Conservation (phyloP, 2,888 invertebrate species). For the Amblyjoppa proteus region DNA sequence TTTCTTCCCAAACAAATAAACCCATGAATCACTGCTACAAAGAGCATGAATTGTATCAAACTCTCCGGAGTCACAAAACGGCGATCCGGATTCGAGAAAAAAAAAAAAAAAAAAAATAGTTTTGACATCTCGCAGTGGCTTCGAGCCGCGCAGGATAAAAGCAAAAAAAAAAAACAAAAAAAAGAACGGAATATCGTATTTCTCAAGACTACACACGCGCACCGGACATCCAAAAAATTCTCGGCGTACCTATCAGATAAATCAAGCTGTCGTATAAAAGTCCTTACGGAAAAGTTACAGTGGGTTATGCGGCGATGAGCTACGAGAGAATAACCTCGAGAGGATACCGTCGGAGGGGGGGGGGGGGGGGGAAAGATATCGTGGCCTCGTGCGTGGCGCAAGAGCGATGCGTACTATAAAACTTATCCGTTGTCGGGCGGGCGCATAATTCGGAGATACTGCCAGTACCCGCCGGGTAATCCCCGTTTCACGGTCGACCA, state of each 20-base stretch:
- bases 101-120: neutral
- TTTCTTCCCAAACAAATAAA: neutral
- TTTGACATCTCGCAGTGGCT: conserved; percentile 8
- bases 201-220: conserved; percentile 20
- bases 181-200: conserved; percentile 1
- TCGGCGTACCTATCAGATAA: conserved; percentile 26
- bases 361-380: neutral
- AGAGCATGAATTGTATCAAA: neutral
- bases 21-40: neutral
- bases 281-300: conserved; percentile 49
- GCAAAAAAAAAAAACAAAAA: neutral
- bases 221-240: conserved; percentile 21
- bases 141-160: neutral
- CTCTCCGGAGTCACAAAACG: neutral
- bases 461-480: conserved; percentile 67
- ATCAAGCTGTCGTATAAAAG: conserved; percentile 55
- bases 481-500: conserved; percentile 72
- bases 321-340: conserved; percentile 50
- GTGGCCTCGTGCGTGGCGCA: conserved; percentile 63
- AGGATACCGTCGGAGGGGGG: conserved; percentile 3
- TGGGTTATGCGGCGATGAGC: conserved; percentile 51
- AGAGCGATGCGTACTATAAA: conserved; percentile 69
- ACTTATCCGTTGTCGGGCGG: conserved; percentile 63
- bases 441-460: conserved; percentile 68
- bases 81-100: neutral